Evolutionary conservation across 2,113 vertebrate species (phyloP).

Genomic region (Raja brachyura): DNA sequence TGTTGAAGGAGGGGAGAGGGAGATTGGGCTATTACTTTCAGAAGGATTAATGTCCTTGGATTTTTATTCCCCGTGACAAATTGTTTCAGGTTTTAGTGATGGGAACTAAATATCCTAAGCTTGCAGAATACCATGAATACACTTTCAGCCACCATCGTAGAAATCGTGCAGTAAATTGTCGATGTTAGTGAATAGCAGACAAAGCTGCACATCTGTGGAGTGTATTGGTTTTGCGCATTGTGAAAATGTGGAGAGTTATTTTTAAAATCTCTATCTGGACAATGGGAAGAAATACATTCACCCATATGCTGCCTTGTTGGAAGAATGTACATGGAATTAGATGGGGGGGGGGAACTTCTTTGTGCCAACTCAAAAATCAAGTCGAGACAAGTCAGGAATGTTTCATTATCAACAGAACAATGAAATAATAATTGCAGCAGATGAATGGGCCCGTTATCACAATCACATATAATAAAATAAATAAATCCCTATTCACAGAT

Average conservation of each 20-base stretch:
- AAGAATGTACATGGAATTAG: too few relatives aligned
- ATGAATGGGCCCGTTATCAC: too few relatives aligned
- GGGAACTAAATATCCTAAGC: constrained; percentile 10
- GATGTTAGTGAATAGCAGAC: neutral
- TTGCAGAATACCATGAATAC: constrained; percentile 8
- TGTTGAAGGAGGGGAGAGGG: neutral
- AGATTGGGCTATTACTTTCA: neutral
- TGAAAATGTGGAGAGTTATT: neutral
- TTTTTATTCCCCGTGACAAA: constrained; percentile 29
- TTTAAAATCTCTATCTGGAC: neutral
- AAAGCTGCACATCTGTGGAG: neutral
- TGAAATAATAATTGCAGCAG: too few relatives aligned
- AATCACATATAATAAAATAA: too few relatives aligned
- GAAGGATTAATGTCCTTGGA: neutral
- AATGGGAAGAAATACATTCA: neutral
- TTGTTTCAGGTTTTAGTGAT: constrained; percentile 32
- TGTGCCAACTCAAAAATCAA: too few relatives aligned
- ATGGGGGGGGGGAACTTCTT: too few relatives aligned
- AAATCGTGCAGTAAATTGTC: neutral
- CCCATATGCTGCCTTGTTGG: neutral
- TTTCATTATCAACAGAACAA: too few relatives aligned
- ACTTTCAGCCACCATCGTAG: neutral
- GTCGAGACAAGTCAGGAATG: too few relatives aligned
- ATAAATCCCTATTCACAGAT: too few relatives aligned
- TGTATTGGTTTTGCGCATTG: neutral